Base-by-base conservation (phyloP, 2,797 vertebrate species). In the Muscicapa comitata region DNA sequence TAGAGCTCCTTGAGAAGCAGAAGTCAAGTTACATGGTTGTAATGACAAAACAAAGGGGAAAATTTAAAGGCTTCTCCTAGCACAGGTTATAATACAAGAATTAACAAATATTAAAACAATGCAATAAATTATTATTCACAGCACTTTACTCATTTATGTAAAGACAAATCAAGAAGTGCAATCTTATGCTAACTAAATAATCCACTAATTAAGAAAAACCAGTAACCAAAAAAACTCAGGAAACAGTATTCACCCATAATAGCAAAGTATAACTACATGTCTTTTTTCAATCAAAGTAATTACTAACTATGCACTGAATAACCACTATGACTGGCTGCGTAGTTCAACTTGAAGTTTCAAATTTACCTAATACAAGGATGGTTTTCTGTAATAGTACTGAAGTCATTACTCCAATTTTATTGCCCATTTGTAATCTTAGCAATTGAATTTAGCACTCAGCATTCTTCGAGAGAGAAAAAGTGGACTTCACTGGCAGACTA, bases 61-160 rank as follows among this genome's bases (percentile, higher is more conserved):
- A 91, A 62, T 14, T 5, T 42, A 71, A 73, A 83, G 14, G 23
- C n/a, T 7, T 29, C 37, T 74, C 23, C 42, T 25, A 40, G 43
- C 13, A 61, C 9, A 37, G 14, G 20, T 21, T 21, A 55, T 9
- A 80, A 67, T 6, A 50, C 9, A 85, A 50, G 24, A 73, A 74
- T 4, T 6, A 86, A 28, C 0, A 5, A 85, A 17, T 12, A 58
- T 13, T 45, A 47, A 31, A 92, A 38, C 0, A 0, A 70, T 31
- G 23, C 17, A 42, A 45, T 17, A 31, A 86, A 50, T 67, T 57
- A 53, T 51, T 73, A 59, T 53, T 81, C 42, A 61, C 25, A 63
- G 24, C 1, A 4, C 16, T 42, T 92, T 67, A 17, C 9, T 54
- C 65, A 47, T 24, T 45, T 59, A 35, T 0, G 4, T 31, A 33